Evolutionary conservation across 2,113 vertebrate genomes (phyloP).

Genomic region (Poeciliopsis retropinna): DNA sequence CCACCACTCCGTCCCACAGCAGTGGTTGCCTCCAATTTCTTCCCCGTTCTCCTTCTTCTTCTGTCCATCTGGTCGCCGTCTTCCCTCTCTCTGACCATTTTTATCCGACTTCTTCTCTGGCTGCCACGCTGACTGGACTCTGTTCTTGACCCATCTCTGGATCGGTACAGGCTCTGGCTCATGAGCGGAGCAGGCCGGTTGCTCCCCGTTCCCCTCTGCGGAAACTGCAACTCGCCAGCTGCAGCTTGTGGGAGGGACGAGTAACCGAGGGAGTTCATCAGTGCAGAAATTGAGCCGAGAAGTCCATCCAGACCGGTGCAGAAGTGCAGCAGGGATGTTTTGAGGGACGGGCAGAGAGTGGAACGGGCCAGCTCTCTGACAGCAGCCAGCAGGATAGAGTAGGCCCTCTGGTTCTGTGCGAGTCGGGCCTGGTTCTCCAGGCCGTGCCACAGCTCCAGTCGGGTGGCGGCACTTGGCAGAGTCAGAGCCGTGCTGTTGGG

Average conservation of each 20-base stretch:
- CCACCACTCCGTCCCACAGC: constrained; percentile 37
- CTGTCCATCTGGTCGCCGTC: constrained; percentile 46
- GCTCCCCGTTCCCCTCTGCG: constrained; percentile 19
- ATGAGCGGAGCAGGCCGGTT: constrained; percentile 68
- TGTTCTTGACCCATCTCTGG: constrained; percentile 23
- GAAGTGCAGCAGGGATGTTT: constrained; percentile 90
- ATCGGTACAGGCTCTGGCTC: constrained; percentile 61
- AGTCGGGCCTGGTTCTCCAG: constrained; percentile 92
- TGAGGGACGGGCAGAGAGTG: constrained; percentile 88
- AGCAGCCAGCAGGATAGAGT: constrained; percentile 92
- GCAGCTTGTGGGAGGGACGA: constrained; percentile 75
- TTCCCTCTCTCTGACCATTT: constrained; percentile 52
- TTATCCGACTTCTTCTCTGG: constrained; percentile 44
- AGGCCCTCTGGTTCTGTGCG: constrained; percentile 94
- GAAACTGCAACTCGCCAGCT: constrained; percentile 40
- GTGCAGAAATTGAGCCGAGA: constrained; percentile 90
- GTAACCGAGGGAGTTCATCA: constrained; percentile 92
- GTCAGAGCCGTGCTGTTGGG: constrained; percentile 86
- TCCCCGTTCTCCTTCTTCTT: constrained; percentile 55
- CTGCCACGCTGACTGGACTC: constrained; percentile 35
- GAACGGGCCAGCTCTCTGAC: constrained; percentile 88
- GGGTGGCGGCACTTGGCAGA: constrained; percentile 92
- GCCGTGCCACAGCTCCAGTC: constrained; percentile 91
- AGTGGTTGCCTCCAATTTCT: constrained; percentile 33
- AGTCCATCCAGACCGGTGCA: constrained; percentile 93